phyloP scores from a whole-genome alignment of 2,888 invertebrate species.

The Cacoxenus indagator region DNA sequence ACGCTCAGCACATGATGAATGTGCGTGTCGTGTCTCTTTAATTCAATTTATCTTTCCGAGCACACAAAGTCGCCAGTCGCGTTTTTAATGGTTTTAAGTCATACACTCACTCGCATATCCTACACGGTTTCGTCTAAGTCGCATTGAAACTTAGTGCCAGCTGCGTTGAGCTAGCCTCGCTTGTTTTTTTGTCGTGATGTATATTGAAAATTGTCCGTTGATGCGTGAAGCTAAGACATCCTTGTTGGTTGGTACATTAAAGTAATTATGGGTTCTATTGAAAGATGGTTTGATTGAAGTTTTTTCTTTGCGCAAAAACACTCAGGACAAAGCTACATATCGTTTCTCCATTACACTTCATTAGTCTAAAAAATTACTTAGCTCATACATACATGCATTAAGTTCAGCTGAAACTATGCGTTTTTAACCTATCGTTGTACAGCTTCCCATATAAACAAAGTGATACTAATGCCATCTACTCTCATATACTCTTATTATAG shows the following conservation, averaged over 20 bases:
- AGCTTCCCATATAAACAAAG: no score
- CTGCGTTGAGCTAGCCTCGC: background rate
- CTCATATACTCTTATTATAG: no score
- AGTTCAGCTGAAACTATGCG: no score
- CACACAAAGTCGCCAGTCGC: constrained; percentile 51
- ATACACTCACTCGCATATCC: constrained; percentile 7
- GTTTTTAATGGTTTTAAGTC: constrained; percentile 41
- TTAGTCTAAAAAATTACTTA: no score
- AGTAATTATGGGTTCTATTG: constrained; percentile 5
- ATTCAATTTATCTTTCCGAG: constrained; percentile 55
- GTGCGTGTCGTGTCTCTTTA: constrained; percentile 55
- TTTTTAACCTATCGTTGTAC: no score
- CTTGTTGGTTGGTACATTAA: background rate
- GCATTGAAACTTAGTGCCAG: constrained; percentile 17
- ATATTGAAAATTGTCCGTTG: constrained; percentile 16
- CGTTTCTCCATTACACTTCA: no score
- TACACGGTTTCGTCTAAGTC: constrained; percentile 8
- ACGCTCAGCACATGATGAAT: constrained; percentile 49
- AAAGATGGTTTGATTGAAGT: background rate
- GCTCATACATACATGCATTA: no score
- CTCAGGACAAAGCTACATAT: no score
- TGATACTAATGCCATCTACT: no score
- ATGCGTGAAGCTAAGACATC: constrained; percentile 16
- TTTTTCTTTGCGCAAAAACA: no score
- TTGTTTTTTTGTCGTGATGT: constrained; percentile 9